These are phyloP conservation scores for Helicoverpa zea DNA, from an alignment of 1,140 invertebrate species.

Conservation along the genomic window DNA sequence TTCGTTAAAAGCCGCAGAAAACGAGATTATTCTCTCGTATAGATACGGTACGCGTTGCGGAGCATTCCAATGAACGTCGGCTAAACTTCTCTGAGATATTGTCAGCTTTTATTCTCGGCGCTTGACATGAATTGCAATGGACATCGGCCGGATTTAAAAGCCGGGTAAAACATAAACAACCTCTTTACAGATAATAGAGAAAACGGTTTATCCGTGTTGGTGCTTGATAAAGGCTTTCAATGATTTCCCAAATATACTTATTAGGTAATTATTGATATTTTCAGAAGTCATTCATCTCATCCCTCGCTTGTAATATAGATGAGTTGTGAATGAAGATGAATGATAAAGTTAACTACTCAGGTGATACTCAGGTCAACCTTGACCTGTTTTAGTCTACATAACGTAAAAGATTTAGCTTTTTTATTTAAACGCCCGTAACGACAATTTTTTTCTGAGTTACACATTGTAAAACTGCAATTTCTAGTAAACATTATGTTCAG, in stretches of 20 bases:
- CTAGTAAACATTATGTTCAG: too few species aligned
- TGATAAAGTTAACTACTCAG: too few species aligned
- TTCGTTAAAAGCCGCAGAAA: constrained; percentile 69
- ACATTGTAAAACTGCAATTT: too few species aligned
- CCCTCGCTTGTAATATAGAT: too few species aligned
- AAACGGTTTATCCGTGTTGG: constrained; percentile 5
- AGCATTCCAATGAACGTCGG: constrained; percentile 74
- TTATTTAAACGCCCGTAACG: too few species aligned
- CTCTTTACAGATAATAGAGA: constrained; percentile 11
- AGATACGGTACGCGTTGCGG: constrained; percentile 72
- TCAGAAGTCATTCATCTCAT: too few species aligned
- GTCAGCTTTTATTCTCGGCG: constrained; percentile 66
- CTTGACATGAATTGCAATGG: constrained; percentile 62
- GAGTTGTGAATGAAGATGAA: too few species aligned
- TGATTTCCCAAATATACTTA: background rate
- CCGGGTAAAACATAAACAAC: constrained; percentile 39
- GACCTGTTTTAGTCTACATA: too few species aligned
- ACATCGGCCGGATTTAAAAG: constrained; percentile 53
- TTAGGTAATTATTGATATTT: too few species aligned
- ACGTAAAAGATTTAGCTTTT: too few species aligned
- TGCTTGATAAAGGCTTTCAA: background rate
- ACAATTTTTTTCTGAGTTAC: too few species aligned
- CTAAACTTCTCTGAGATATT: constrained; percentile 61
- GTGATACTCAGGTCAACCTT: too few species aligned
- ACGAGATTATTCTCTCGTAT: constrained; percentile 75